These are phyloP conservation scores for Thecocarcelia acutangulata DNA, from an alignment of 2,888 invertebrate species.

Conservation along the genomic window DNA sequence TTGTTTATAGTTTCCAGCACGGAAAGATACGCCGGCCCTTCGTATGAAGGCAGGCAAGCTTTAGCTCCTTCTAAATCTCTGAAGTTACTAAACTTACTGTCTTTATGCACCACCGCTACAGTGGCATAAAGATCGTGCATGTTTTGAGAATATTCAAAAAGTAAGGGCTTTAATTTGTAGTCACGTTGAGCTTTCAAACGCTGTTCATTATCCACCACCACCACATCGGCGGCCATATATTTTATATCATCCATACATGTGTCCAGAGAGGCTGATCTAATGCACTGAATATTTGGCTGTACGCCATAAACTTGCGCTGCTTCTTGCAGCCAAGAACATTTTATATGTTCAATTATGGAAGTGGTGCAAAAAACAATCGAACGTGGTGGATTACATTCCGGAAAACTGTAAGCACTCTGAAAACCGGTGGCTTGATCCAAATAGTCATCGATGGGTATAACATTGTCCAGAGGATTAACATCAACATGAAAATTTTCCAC, in stretches of 20 bases:
- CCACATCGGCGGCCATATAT: conserved; percentile 86
- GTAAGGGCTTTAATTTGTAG: conserved; percentile 75
- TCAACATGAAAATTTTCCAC: conserved; percentile 84
- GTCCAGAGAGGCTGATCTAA: conserved; percentile 83
- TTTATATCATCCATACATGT: conserved; percentile 87
- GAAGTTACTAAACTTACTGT: conserved; percentile 83
- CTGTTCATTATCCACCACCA: conserved; percentile 87
- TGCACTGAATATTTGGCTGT: conserved; percentile 90
- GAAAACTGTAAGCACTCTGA: conserved; percentile 86
- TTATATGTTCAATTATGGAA: conserved; percentile 86
- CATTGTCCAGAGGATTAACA: conserved; percentile 83
- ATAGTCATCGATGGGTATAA: conserved; percentile 86
- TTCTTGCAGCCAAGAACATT: conserved; percentile 90
- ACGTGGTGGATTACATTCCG: conserved; percentile 86
- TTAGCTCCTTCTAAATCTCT: conserved; percentile 86
- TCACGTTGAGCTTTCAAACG: conserved; percentile 87
- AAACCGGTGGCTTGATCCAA: conserved; percentile 85
- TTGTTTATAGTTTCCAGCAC: conserved; percentile 82
- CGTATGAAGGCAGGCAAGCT: conserved; percentile 91
- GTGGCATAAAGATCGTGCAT: conserved; percentile 81
- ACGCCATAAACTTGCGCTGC: conserved; percentile 89
- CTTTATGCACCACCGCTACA: conserved; percentile 86
- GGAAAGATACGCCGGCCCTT: conserved; percentile 87
- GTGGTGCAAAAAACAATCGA: conserved; percentile 86
- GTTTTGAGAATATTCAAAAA: conserved; percentile 77